phyloP scores from a whole-genome alignment of 2,888 invertebrate genomes.

The Zaprionus lineosus region DNA sequence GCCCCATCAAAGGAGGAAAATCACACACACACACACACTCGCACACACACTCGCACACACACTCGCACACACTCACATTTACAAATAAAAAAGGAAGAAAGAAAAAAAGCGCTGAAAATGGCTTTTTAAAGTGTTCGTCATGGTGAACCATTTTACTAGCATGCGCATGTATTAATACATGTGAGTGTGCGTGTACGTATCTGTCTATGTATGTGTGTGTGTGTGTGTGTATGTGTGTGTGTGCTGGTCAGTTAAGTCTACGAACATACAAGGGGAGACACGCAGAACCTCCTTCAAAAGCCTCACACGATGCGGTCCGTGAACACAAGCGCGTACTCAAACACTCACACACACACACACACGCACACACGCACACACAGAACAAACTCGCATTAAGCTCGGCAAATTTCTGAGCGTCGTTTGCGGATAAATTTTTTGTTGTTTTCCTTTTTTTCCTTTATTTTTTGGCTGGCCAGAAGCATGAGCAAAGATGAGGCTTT shows the following conservation, averaged over 20 bases:
- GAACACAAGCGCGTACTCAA: no score
- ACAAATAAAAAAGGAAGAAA: conserved; percentile 14
- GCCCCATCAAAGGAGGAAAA: conserved; percentile 54
- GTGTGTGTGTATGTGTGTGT: conserved; percentile 20
- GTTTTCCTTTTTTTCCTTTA: conserved; percentile 13
- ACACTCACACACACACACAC: conserved; percentile 6
- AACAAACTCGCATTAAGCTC: conserved; percentile 62
- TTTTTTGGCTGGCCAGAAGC: background rate
- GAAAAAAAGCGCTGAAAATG: conserved; percentile 56
- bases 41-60: background rate
- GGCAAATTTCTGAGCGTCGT: conserved; percentile 62
- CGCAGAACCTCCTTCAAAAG: conserved; percentile 53
- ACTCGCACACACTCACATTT: no score
- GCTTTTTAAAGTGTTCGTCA: conserved; percentile 68
- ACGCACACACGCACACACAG: conserved; percentile 14
- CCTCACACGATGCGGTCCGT: conserved; percentile 26
- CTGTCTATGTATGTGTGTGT: conserved; percentile 8
- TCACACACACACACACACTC: conserved; percentile 4
- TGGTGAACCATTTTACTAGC: conserved; percentile 39
- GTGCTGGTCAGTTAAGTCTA: conserved; percentile 60
- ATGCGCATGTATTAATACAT: no score
- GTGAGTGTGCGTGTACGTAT: no score
- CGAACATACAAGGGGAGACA: conserved; percentile 23
- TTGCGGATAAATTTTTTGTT: conserved; percentile 42
- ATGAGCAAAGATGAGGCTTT: background rate